A percentile compares a stretch with the other conserved stretches of the same genome.
These are phyloP conservation scores for Noctua fimbriata DNA, from an alignment of 2,888 invertebrate genomes.

Conservation along the genomic window DNA sequence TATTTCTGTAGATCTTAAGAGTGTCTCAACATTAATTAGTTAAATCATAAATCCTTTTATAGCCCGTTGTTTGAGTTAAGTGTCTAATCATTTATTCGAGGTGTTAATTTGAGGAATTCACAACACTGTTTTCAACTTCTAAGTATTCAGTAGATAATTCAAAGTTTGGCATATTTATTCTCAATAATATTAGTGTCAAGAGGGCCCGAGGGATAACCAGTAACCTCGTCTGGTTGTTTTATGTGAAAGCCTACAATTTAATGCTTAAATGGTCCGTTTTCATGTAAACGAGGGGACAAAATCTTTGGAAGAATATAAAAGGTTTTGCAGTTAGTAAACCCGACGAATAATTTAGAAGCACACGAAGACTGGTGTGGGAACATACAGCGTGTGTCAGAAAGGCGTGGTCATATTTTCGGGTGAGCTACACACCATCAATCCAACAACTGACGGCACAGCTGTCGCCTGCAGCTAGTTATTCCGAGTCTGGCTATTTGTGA, in stretches of 20 bases:
- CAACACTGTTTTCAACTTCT: neutral
- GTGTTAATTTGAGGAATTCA: neutral
- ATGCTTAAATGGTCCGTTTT: slow-evolving; percentile 36
- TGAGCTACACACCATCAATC: neutral
- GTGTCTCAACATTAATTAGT: neutral
- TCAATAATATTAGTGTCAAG: neutral
- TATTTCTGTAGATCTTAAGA: neutral
- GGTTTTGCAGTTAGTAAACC: slow-evolving; percentile 17
- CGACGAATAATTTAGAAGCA: slow-evolving; percentile 11
- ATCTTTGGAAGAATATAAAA: slow-evolving; percentile 32
- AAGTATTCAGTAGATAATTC: neutral
- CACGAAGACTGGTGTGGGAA: slow-evolving; percentile 1
- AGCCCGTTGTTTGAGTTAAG: neutral
- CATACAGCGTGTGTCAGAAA: neutral
- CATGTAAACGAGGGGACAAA: slow-evolving; percentile 49
- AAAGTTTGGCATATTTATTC: slow-evolving; percentile 9
- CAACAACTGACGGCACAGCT: neutral
- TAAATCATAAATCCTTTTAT: neutral
- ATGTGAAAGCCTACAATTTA: slow-evolving; percentile 29
- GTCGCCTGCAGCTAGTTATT: neutral
- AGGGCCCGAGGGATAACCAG: slow-evolving; percentile 5
- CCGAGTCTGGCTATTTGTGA: neutral
- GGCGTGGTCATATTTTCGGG: neutral
- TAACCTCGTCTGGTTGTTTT: slow-evolving; percentile 32
- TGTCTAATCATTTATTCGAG: neutral